Evolutionary conservation across 2,888 invertebrate genomes (phyloP), one percentile per base, ranked within the genome.

Genomic region (Anodontia alba): DNA sequence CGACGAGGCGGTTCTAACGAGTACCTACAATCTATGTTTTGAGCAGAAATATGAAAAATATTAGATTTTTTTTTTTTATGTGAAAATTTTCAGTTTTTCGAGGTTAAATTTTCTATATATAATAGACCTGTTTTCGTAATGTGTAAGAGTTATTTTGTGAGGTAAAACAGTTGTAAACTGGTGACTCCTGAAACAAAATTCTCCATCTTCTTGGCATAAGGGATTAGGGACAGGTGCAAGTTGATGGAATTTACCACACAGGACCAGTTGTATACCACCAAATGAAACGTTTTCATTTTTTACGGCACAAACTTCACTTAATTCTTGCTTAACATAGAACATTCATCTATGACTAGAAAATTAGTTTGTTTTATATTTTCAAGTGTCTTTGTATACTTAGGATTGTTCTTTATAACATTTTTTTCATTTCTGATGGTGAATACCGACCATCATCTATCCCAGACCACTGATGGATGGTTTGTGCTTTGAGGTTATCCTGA

Each of bases 381-480:
- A 5, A 68, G n/a, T 20, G 71, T 69, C 15, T 82, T 20, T 31
- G n/a, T 46, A 57, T 66, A 76, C 54, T 82, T 78, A 10, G 36
- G 29, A 67, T 82, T 78, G 49, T 67, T 72, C 10, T 29, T 26
- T 26, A 82, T 46, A 49, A 82, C 23, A 43, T 5, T 3, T 49
- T 69, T 76, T 20, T n/a, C n/a, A 82, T 73, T 76, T 82, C 82
- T 57, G 66, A 17, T 20, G 78, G 70, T 0, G 23, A 15, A 73
- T 70, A 78, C 0, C 82, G 68, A 0, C 82, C 73, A 68, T 82
- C 82, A 17, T 66, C 76, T 8, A 78, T 82, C 0, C 82, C 82
- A 31, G 69, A 82, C 78, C 78, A 82, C 2, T 73, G 54, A 20
- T 78, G 82, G 26, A 82, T 76, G n/a, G 82, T 78, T 62, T 62